Percentiles rank a stretch among this genome's conserved stretches.
phyloP scores from a whole-genome alignment of 1,140 invertebrate genomes.

The Lucilia cuprina region DNA sequence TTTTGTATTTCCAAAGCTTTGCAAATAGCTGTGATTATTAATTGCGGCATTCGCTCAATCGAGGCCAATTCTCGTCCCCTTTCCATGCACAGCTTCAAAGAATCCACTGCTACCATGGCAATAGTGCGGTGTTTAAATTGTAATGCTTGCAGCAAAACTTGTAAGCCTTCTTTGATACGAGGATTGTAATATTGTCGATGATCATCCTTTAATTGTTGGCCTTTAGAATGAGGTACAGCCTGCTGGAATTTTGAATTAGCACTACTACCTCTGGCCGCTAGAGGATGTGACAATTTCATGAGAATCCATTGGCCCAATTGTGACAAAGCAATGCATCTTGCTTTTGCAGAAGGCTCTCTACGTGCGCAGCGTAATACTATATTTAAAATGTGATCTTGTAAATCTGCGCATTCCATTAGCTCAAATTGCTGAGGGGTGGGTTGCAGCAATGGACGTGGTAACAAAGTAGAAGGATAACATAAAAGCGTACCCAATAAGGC shows the following conservation, averaged over 20 bases:
- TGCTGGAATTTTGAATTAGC: constrained; percentile 48
- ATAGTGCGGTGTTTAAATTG: constrained; percentile 67
- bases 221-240: constrained; percentile 53
- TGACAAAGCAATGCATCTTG: constrained; percentile 88
- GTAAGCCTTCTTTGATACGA: constrained; percentile 82
- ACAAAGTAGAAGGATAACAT: constrained; percentile 78
- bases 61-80: constrained; percentile 52
- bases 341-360: constrained; percentile 85
- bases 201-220: constrained; percentile 44
- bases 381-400: constrained; percentile 86
- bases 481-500: constrained; percentile 87
- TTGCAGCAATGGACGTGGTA: constrained; percentile 82
- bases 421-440: constrained; percentile 73
- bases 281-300: constrained; percentile 74
- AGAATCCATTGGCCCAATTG: constrained; percentile 87
- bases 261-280: background rate
- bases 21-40: constrained; percentile 58
- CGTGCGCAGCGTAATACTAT: constrained; percentile 87
- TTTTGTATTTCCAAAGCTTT: constrained; percentile 60
- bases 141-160: constrained; percentile 86
- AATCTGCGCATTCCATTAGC: constrained; percentile 61
- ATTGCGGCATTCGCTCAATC: constrained; percentile 57
- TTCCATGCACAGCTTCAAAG: constrained; percentile 57
- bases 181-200: constrained; percentile 65
- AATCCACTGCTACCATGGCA: constrained; percentile 58